Conservation (phyloP, 2,888 invertebrate species). For the Meliscaeva auricollis region DNA sequence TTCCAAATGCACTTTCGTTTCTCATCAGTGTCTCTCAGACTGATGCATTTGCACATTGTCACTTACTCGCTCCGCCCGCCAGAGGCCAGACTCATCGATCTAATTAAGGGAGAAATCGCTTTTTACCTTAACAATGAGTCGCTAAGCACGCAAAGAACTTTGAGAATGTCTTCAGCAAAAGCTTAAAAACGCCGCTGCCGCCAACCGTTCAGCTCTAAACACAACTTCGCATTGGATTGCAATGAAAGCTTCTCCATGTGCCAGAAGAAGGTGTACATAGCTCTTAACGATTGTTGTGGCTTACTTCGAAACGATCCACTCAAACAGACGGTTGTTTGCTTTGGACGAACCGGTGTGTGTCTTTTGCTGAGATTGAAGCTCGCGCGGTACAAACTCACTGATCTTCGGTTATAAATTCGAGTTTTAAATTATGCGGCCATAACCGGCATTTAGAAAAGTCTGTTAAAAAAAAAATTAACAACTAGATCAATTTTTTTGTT, state of each 20-base stretch:
- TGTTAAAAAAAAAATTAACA: slow-evolving; percentile 12
- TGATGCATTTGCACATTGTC: slow-evolving; percentile 1
- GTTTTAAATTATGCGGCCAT: slow-evolving; percentile 32
- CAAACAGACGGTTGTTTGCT: slow-evolving; percentile 68
- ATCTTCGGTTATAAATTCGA: slow-evolving; percentile 33
- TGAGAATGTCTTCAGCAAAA: slow-evolving; percentile 45
- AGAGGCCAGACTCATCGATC: slow-evolving; percentile 8
- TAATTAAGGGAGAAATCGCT: slow-evolving; percentile 62
- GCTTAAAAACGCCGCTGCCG: slow-evolving; percentile 42
- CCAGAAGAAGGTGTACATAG: slow-evolving; percentile 26
- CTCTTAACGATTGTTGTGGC: slow-evolving; percentile 28
- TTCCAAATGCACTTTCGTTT: slow-evolving; percentile 63
- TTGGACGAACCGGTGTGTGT: slow-evolving; percentile 36
- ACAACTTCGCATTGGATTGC: slow-evolving; percentile 17
- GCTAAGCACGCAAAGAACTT: slow-evolving; percentile 42
- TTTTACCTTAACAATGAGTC: not conserved
- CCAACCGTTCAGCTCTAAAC: not conserved
- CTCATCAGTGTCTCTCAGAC: not conserved
- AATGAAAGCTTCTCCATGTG: slow-evolving; percentile 44
- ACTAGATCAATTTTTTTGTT: not conserved
- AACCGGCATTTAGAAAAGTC: slow-evolving; percentile 36
- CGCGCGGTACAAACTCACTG: slow-evolving; percentile 18
- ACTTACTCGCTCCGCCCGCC: not conserved
- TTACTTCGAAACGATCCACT: slow-evolving; percentile 60
- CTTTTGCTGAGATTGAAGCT: slow-evolving; percentile 21